A percentile compares a stretch with the other conserved stretches of the same genome.
Conservation (phyloP, 2,797 vertebrate species). For the Syngnathus acus region DNA sequence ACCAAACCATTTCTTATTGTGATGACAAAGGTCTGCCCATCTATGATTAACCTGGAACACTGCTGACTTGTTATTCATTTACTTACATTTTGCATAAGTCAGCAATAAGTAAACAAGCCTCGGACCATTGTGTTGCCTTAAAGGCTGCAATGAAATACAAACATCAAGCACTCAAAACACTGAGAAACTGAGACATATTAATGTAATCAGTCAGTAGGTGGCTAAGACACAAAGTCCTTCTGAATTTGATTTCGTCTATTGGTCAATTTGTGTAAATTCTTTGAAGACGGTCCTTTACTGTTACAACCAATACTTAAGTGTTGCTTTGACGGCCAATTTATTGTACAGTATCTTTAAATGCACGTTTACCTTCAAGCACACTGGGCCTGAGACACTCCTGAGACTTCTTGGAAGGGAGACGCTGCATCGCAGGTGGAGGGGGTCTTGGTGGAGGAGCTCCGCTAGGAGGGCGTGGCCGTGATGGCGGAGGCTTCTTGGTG, state of each 20-base stretch:
- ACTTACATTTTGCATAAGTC: not conserved
- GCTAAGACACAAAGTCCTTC: not conserved
- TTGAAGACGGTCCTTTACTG: not conserved
- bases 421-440: conserved; percentile 83
- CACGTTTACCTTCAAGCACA: conserved; percentile 76
- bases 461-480: conserved; percentile 82
- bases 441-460: conserved; percentile 86
- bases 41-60: conserved; percentile 1
- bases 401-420: conserved; percentile 84
- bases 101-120: not conserved
- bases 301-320: not conserved
- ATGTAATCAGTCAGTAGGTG: not conserved
- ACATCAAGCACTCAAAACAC: not conserved
- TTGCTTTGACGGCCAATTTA: not conserved
- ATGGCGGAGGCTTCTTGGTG: conserved; percentile 89
- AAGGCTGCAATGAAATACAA: not conserved
- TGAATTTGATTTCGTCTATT: not conserved
- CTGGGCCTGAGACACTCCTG: conserved; percentile 77
- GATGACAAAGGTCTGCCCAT: not conserved
- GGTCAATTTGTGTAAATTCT: not conserved
- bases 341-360: too few species aligned
- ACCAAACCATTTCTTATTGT: not conserved
- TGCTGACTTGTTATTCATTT: conserved; percentile 1
- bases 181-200: not conserved
- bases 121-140: not conserved